A percentile compares a stretch with the other conserved stretches of the same genome.
Conservation (phyloP, 2,797 vertebrate genomes). For the Typhlichthys subterraneus region DNA sequence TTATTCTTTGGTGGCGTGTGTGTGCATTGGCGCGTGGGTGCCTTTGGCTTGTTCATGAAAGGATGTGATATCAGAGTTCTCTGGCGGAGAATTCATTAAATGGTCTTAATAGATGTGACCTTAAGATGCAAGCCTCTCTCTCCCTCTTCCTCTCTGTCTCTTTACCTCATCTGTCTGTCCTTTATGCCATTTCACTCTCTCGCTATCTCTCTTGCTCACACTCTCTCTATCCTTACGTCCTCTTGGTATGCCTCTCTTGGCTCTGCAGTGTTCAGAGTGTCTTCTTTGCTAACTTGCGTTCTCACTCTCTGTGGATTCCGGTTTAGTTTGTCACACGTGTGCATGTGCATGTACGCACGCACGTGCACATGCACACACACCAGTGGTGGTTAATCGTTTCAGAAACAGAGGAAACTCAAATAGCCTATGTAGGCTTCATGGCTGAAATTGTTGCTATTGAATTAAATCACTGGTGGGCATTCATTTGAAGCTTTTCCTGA, state of each 20-base stretch:
- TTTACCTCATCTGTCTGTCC: slow-evolving; percentile 17
- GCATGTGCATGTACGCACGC: no score
- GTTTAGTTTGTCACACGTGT: background rate
- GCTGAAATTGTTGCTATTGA: no score
- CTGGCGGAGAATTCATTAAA: slow-evolving; percentile 37
- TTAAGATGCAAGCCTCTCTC: slow-evolving; percentile 35
- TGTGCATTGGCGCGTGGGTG: background rate
- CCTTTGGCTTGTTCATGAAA: slow-evolving; percentile 16
- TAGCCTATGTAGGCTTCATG: no score
- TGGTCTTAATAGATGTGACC: slow-evolving; percentile 28
- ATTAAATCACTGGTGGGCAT: no score
- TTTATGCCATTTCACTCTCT: background rate
- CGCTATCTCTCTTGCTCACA: slow-evolving; percentile 3
- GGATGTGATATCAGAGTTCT: slow-evolving; percentile 27
- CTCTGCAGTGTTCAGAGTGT: slow-evolving; percentile 24
- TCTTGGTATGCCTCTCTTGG: slow-evolving; percentile 1
- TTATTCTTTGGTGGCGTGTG: background rate
- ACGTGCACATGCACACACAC: background rate
- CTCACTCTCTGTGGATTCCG: no score
- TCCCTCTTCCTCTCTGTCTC: slow-evolving; percentile 4
- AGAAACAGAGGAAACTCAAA: no score
- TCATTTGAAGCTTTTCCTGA: no score
- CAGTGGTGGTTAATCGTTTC: background rate
- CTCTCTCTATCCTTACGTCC: background rate
- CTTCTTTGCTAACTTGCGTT: background rate